Evolutionary conservation across 2,888 invertebrate species (phyloP), one percentile per base, ranked within the genome.

Genomic region (Lepidonotus clava): DNA sequence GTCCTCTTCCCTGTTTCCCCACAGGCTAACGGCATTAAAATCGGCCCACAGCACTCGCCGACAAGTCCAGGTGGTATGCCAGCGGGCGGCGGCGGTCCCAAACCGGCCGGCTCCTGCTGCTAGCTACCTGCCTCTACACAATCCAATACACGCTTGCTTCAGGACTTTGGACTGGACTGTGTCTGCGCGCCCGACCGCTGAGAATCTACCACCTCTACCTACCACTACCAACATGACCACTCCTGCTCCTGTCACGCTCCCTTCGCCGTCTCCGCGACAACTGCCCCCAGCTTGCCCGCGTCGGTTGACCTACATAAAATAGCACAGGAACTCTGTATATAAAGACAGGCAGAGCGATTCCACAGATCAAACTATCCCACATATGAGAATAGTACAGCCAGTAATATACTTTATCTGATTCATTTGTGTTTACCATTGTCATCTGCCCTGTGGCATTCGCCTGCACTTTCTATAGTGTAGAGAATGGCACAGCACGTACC

Each of bases 1-100:
- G n/a, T n/a, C n/a, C n/a, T n/a, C n/a, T n/a, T 46, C 18, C 46
- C 18, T 18, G 46, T 46, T 41, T 11, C 32, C 5, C 34, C 95
- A 32, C 94, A 99, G 99, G 99, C 99, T 90, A 99, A 99, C 95
- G 99, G 99, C 92, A 99, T 99, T 94, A 99, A 99, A 96, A 98
- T 99, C 93, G 99, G 99, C 86, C 99, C 99, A 89, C 99, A 99
- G 95, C 98, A 99, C 95, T 98, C 98, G 89, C 98, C 98, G 86
- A 97, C 97, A 92, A 97, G 96, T 94, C 86, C 86, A 8, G 96
- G 97, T 51, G 96, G 96, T 92, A 95, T 97, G 94, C 96, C 97
- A 83, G 96, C 97, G 88, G 97, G 97, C 90, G 96, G 96, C 88
- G 96, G 97, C 89, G 97, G 97, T 88, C 96, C 96, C 76, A 96